Evolutionary conservation across 2,113 vertebrate species (phyloP), one percentile per base, ranked within the genome.

Genomic region (Serinus canaria): DNA sequence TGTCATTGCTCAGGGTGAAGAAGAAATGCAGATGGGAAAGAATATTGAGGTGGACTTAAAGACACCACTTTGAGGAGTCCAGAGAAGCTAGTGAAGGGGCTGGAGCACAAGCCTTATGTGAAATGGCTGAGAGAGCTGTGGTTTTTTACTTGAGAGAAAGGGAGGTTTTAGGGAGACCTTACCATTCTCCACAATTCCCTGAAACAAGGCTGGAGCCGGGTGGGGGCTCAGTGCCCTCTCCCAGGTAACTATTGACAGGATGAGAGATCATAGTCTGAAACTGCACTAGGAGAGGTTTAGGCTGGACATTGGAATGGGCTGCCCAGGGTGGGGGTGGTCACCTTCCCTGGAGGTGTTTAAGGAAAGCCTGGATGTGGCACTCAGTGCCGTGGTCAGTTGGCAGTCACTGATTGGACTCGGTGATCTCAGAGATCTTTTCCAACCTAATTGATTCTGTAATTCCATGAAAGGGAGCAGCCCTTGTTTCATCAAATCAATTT

Each of bases 381-480:
- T 39, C 19, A 33, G 37, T 37, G 35, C 67, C 14, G 1, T 31
- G 14, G 9, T 58, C 12, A 19, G 50, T 7, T 81, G 60, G 24
- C 27, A 31, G 28, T 17, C 28, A 37, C 5, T 8, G 37, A 31
- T 15, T 39, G 60, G 37, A 39, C 23, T 37, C 0, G 0, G 23
- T 59, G 68, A 24, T 17, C 27, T 39, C 37, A 37, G 44, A 50
- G 8, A 10, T 16, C 33, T 44, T 74, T 81, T 43, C 33, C 44
- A 52, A 59, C 15, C 8, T 28, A 33, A 59, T 20, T n/a, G 13
- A 39, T 39, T 52, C 27, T 15, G 23, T 33, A 33, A 37, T 66
- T 39, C 37, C 49, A 5, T 17, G 7, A 81, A 77, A 16, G 21
- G 2, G 5, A 80, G 13, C 21, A 80, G 44, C 24, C 9, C 19